Evolutionary conservation across 2,888 invertebrate genomes (phyloP), one percentile per base, ranked within the genome.

Genomic region (Torymus tubicola): DNA sequence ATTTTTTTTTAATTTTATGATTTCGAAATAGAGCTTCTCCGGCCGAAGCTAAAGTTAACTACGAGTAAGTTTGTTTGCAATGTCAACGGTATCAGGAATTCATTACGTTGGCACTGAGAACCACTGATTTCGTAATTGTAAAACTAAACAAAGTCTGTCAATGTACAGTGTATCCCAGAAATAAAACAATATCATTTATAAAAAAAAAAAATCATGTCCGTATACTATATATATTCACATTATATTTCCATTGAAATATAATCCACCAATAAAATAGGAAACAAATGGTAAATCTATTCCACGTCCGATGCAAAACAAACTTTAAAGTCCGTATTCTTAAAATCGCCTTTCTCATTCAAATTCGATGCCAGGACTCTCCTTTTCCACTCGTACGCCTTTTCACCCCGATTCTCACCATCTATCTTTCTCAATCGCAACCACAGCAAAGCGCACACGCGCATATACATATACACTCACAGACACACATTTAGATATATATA

Each of bases 361-460:
- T 65, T 71, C 50, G 18, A 31, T 13, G 52, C n/a, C 16, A 16
- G 4, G 4, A n/a, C 3, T 18, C 24, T 18, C 11, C 60, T 42
- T 14, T 42, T n/a, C 24, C 60, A 14, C 18, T 74, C 31, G 52
- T 16, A 10, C 1, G 50, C 68, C 57, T 24, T 8, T 42, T 42
- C 42, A 8, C 8, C 8, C 63, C 55, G 42, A 67, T 70, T 70
- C 64, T 70, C 42, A 42, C 73, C 69, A 58, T 74, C 69, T 65
- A 42, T 74, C 74, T 60, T 70, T 73, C 24, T 78, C 50, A 68
- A 78, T 71, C 63, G 67, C 58, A 52, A 64, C 31, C 12, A 18
- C 18, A 16, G 68, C 18, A 24, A 18, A 65, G 16, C 21, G 21
- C 61, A 57, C 21, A 13, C 21, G 12, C 10, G 63, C 53, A 42